A percentile compares a stretch with the other conserved stretches of the same genome.
phyloP scores from a whole-genome alignment of 1,140 invertebrate genomes.

The Ridgeia piscesae region DNA sequence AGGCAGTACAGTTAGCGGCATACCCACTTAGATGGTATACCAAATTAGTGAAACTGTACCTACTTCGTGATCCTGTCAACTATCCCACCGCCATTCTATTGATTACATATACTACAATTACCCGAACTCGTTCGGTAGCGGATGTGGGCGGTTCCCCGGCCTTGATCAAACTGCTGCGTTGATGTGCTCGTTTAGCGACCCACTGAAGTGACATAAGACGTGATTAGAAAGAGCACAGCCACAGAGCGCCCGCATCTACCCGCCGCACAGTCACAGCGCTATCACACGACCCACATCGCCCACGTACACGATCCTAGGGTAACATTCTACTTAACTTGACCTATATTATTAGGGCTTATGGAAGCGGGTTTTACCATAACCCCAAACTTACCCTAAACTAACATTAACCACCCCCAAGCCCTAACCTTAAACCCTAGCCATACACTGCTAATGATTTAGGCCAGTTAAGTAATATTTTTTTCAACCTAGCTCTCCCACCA shows the following conservation, averaged over 20 bases:
- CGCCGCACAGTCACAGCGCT: no score
- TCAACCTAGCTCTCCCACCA: no score
- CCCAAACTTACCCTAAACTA: no score
- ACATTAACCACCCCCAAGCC: no score
- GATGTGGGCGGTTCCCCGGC: background rate
- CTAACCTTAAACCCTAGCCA: no score
- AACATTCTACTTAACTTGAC: no score
- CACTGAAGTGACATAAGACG: background rate
- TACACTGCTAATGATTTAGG: no score
- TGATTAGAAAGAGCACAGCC: background rate
- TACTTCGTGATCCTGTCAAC: background rate
- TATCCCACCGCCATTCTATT: background rate
- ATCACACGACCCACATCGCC: no score
- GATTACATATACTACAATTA: background rate
- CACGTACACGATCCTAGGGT: no score
- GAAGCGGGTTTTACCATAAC: no score
- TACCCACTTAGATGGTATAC: background rate
- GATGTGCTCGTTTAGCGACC: background rate
- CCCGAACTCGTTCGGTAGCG: background rate
- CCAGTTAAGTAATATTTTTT: no score
- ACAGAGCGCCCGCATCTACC: background rate
- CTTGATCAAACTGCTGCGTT: background rate
- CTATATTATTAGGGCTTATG: no score
- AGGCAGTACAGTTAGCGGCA: background rate
- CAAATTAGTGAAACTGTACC: background rate